Evolutionary conservation across 2,797 vertebrate species (phyloP), one percentile per base, ranked within the genome.

Genomic region (Urophycis tenuis): DNA sequence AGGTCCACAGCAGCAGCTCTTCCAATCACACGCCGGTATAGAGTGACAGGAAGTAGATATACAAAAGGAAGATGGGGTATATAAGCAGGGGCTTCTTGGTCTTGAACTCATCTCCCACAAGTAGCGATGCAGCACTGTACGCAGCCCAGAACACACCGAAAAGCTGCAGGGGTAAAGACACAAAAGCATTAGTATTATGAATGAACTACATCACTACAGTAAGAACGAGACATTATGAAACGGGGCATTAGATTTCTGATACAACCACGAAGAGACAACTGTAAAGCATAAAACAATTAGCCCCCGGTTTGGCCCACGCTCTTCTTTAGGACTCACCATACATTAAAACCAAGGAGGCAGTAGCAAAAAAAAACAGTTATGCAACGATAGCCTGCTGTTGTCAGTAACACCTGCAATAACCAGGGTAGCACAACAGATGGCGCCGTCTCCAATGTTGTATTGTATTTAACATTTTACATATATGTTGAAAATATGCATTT

Each of bases 21-120:
- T 84, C 82, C 77, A 69, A 75, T 99, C 95, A 99, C 90, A 96
- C 98, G 31, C 97, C 98, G 69, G 97, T 99, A 91, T 99, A 99
- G 84, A 99, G 93, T 75, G 98, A 99, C 87, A 99, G 93, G 93
- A 99, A 99, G 94, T 99, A 99, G 90, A 99, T 99, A 87, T 99
- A 99, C 93, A 99, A 92, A 92, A 99, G 95, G 89, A 99, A 96
- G 87, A 99, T 98, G 73, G 98, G 98, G 89, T 99, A 99, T 91
- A 99, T 99, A 92, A 99, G 95, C 35, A 99, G 96, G 80, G 97
- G 97, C 89, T 99, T 99, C 95, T 99, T 99, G 1, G 96, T 98
- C 93, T 99, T 99, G 90, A 99, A 99, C 90, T 99, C 97, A 91
- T 99, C 97, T 84, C 96, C 95, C 4, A 98, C 98, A 45, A 99